Percentiles rank a stretch among this genome's conserved stretches.
These are phyloP conservation scores for Chlorodrepanis virens DNA, from an alignment of 2,113 vertebrate species.

Conservation along the genomic window DNA sequence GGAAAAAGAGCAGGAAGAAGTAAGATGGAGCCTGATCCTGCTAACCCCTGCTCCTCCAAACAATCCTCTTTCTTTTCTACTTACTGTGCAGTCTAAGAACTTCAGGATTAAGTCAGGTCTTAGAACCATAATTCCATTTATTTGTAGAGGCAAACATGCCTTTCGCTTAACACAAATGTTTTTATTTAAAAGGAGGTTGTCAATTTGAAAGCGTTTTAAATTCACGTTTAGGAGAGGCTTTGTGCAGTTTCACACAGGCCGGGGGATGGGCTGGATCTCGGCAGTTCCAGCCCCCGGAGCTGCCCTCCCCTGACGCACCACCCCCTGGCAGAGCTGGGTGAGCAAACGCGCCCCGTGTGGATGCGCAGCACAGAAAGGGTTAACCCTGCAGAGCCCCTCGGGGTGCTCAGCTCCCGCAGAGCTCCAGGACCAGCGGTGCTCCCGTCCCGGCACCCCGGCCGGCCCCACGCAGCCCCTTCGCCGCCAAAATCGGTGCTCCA, in stretches of 20 bases:
- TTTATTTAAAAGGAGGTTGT: constrained; percentile 38
- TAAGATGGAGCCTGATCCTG: constrained; percentile 4
- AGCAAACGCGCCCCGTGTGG: not conserved
- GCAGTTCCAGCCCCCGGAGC: constrained; percentile 64
- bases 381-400: not conserved
- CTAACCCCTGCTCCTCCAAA: not conserved
- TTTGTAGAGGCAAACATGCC: constrained; percentile 11
- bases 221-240: not conserved
- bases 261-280: not conserved
- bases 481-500: not conserved
- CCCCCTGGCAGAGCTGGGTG: not conserved
- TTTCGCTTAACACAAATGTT: constrained; percentile 18
- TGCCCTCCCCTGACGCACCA: not conserved
- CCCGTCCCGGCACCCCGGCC: accelerated
- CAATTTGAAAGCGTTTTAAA: not conserved
- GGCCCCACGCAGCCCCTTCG: accelerated
- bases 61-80: constrained; percentile 37
- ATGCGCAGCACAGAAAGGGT: not conserved
- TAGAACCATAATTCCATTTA: constrained; percentile 33
- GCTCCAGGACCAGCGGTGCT: not conserved
- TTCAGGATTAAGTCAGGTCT: constrained; percentile 47
- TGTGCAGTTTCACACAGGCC: not conserved
- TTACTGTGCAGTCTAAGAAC: not conserved
- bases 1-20: not conserved
- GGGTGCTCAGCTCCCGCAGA: constrained; percentile 26